Evolutionary conservation across 2,888 invertebrate species (phyloP).

Genomic region (Lapara coniferarum): DNA sequence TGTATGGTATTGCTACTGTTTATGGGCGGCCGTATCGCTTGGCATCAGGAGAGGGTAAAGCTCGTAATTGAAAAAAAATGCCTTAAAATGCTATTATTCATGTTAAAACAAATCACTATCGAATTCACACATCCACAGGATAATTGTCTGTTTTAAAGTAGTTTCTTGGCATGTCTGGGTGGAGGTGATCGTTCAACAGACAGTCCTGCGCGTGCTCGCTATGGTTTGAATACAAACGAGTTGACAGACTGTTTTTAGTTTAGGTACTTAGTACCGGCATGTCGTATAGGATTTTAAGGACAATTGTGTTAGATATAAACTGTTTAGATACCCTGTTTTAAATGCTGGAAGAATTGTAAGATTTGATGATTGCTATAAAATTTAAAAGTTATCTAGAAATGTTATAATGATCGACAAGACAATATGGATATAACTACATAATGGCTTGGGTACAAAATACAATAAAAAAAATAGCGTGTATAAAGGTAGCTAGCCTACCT

Average conservation of each 20-base stretch:
- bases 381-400: too few relatives aligned
- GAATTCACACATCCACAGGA: not conserved
- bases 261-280: not conserved
- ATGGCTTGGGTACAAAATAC: not conserved
- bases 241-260: not conserved
- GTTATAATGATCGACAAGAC: too few relatives aligned
- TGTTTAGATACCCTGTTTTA: too few relatives aligned
- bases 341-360: not conserved
- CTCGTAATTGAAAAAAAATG: not conserved
- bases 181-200: slow-evolving; percentile 18
- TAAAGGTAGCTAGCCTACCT: too few relatives aligned
- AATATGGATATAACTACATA: too few relatives aligned
- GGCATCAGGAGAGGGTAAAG: not conserved
- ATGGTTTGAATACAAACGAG: slow-evolving; percentile 15
- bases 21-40: too few relatives aligned
- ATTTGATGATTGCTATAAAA: too few relatives aligned
- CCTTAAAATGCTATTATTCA: not conserved
- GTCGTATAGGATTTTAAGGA: not conserved
- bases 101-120: too few relatives aligned
- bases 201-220: slow-evolving; percentile 4
- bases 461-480: too few relatives aligned
- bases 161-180: slow-evolving; percentile 21
- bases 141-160: slow-evolving; percentile 16
- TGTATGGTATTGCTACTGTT: too few relatives aligned
- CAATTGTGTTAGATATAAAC: too few relatives aligned